Base-by-base conservation (phyloP, 2,797 vertebrate genomes). In the Allobates femoralis region DNA sequence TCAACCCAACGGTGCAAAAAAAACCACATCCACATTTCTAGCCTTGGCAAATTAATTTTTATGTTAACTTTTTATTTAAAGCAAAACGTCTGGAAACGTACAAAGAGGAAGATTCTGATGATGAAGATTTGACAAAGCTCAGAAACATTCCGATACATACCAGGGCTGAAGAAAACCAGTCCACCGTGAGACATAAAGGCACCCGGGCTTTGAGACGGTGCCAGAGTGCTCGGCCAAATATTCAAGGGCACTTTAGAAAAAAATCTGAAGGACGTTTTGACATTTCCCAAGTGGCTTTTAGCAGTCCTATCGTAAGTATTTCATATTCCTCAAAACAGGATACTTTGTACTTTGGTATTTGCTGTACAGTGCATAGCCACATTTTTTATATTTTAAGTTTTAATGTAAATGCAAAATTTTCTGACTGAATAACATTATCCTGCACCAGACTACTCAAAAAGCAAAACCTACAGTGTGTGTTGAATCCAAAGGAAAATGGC, bases 291-390 rank as follows among this genome's bases (percentile, higher is more conserved):
- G 94, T 95, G 90, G 97, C 97, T 23, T 99, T 99, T 93, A 99
- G 96, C 94, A 98, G 97, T 90, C 93, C 95, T 28, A 93, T 98
- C 69, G 98, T 99, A 92, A 95, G 95, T 95, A n/a, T 81, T 50
- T 50, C 32, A 30, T 16, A 53, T 66, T 5, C 79, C 50, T 46
- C 34, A 21, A 10, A 71, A 18, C 11, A 37, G 7, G 19, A 8
- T 15, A 15, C 53, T n/a, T n/a, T n/a, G n/a, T n/a, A 46, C 6
- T 7, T 5, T 46, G 41, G 41, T 46, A 46, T 46, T 46, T 46
- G 41, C 41, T 46, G 41, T 46, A 46, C 41, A 46, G 41, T 46
- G 7, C 41, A 46, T 46, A 46, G 41, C 41, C 41, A 46, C 7
- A 8, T 46, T 46, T 46, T 46, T 46, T 46, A 8, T 3, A 3